Base-by-base conservation (phyloP, 2,113 vertebrate species). In the Hypomesus transpacificus region DNA sequence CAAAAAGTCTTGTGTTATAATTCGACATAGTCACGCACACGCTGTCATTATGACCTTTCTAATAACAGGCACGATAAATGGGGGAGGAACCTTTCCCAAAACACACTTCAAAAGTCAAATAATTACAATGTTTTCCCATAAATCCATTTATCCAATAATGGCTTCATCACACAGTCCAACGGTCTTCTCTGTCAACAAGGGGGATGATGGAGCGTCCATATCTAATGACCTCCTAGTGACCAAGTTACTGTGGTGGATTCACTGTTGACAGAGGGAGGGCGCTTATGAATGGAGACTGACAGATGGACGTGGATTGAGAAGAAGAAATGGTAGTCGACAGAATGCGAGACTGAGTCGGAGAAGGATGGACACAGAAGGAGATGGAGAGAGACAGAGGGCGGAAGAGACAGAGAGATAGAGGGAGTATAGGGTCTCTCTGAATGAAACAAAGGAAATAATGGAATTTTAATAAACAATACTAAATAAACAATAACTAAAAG, bases 11-110 rank as follows among this genome's bases (percentile, higher is more conserved):
- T 53, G 46, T 63, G 59, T 84, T 81, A 84, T 88, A 87, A 90
- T 85, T 88, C 75, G 75, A 80, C 74, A 69, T 73, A 77, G 85
- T 87, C 87, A 87, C 86, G 81, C 85, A 82, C 83, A 83, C 83
- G 82, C 80, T 79, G 82, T 87, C 82, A 80, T 86, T 81, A 85
- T 73, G 51, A 86, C 64, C 56, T 70, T 74, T 80, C 57, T 83
- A 85, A 87, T 88, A 84, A 80, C 74, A 58, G 63, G 74, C 18
- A 9, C 21, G 53, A 67, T 67, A 21, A 67, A 53, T 52, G 66
- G 24, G 51, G 66, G 66, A 26, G 66, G 51, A 54, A n/a, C 52
- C n/a, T 20, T 62, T 57, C 60, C 80, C 64, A 77, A 82, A 70
- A 72, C 76, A 39, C 69, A n/a, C 8, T 61, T 68, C 56, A 26